phyloP scores from a whole-genome alignment of 2,888 invertebrate genomes.

The Mythimna impura region DNA sequence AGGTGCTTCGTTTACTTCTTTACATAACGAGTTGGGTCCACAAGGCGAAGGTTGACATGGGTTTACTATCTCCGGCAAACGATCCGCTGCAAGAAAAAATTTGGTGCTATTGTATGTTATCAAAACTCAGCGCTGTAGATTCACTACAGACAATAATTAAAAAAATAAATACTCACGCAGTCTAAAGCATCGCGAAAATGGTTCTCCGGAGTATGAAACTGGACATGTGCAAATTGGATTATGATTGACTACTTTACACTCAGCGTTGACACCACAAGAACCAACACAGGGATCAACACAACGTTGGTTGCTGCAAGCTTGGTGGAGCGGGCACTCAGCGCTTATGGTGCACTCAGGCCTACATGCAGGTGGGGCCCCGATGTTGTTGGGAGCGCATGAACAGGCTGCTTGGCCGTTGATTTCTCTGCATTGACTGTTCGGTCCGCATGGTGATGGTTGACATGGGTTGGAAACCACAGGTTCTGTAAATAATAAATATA shows the following conservation, averaged over 20 bases:
- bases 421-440: slow-evolving; percentile 91
- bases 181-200: slow-evolving; percentile 91
- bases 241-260: slow-evolving; percentile 94
- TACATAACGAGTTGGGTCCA: slow-evolving; percentile 94
- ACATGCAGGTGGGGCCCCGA: slow-evolving; percentile 92
- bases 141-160: background rate
- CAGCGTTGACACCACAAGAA: slow-evolving; percentile 93
- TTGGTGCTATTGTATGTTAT: background rate
- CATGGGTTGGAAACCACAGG: slow-evolving; percentile 90
- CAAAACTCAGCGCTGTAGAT: background rate
- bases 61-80: slow-evolving; percentile 87
- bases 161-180: slow-evolving; percentile 83
- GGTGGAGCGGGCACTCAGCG: slow-evolving; percentile 93
- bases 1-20: slow-evolving; percentile 92
- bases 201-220: slow-evolving; percentile 91
- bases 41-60: slow-evolving; percentile 95
- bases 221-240: slow-evolving; percentile 93
- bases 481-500: slow-evolving; percentile 79
- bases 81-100: slow-evolving; percentile 83
- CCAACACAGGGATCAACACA: slow-evolving; percentile 94
- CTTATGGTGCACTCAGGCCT: slow-evolving; percentile 94
- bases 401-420: slow-evolving; percentile 92
- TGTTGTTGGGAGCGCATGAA: slow-evolving; percentile 92
- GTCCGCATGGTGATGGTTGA: slow-evolving; percentile 92
- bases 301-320: slow-evolving; percentile 93